Percentiles rank a stretch among this genome's conserved stretches.
Conservation (phyloP, 2,888 invertebrate species). For the Oscheius sp. region DNA sequence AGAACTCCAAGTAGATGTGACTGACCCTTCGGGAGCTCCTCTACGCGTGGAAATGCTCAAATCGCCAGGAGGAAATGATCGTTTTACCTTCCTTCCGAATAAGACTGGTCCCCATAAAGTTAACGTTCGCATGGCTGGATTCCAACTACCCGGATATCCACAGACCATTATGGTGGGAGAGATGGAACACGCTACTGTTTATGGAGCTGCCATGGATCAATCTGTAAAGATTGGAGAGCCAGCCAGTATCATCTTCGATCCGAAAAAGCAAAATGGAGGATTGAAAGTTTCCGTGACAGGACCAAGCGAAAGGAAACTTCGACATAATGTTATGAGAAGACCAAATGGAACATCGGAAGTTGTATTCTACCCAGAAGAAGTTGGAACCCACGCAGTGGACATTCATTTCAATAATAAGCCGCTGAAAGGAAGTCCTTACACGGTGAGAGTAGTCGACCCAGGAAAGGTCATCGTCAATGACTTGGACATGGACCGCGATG, state of each 20-base stretch:
- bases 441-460: slow-evolving; percentile 70
- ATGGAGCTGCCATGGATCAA: slow-evolving; percentile 77
- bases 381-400: slow-evolving; percentile 63
- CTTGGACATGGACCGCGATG: slow-evolving; percentile 63
- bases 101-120: slow-evolving; percentile 69
- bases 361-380: slow-evolving; percentile 68
- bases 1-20: slow-evolving; percentile 66
- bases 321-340: slow-evolving; percentile 65
- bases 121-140: slow-evolving; percentile 67
- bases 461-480: slow-evolving; percentile 64
- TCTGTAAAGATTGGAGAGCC: slow-evolving; percentile 74
- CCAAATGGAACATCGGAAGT: slow-evolving; percentile 64
- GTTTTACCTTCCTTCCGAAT: slow-evolving; percentile 69
- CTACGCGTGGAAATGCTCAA: slow-evolving; percentile 62
- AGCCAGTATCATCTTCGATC: slow-evolving; percentile 76
- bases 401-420: slow-evolving; percentile 76
- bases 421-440: slow-evolving; percentile 75
- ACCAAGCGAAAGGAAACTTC: slow-evolving; percentile 55
- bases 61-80: slow-evolving; percentile 62
- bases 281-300: slow-evolving; percentile 67
- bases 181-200: slow-evolving; percentile 64
- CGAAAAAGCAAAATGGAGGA: slow-evolving; percentile 73
- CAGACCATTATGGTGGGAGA: slow-evolving; percentile 66
- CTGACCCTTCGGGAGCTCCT: slow-evolving; percentile 66
- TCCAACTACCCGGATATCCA: slow-evolving; percentile 67